phyloP scores from a whole-genome alignment of 2,888 invertebrate genomes.

The Barypeithes pellucidus region DNA sequence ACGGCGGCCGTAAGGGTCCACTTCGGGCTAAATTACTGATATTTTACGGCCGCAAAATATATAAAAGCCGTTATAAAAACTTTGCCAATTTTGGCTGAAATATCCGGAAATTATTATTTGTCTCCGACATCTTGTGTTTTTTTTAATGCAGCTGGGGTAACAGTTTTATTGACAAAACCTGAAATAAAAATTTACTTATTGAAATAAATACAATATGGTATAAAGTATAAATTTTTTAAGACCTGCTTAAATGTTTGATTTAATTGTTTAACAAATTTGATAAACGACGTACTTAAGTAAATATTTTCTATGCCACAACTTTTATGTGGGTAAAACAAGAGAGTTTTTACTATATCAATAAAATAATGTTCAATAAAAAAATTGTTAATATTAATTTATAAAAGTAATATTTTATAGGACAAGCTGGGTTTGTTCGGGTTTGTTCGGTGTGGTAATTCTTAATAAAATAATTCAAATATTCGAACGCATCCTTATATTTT shows the following conservation, averaged over 20 bases:
- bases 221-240: background rate
- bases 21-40: constrained; percentile 30
- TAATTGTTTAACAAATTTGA: background rate
- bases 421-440: too few species aligned
- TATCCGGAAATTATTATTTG: constrained; percentile 20
- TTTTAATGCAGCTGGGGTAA: constrained; percentile 15
- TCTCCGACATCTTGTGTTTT: constrained; percentile 22
- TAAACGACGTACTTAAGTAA: background rate
- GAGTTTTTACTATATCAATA: too few species aligned
- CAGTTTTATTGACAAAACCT: constrained; percentile 3
- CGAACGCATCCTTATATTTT: too few species aligned
- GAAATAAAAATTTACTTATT: background rate
- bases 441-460: too few species aligned
- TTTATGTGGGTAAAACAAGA: background rate
- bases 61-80: constrained; percentile 36
- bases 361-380: too few species aligned
- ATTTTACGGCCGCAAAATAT: constrained; percentile 34
- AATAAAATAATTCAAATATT: too few species aligned
- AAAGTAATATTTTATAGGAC: too few species aligned
- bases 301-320: background rate
- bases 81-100: constrained; percentile 30
- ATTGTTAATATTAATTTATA: too few species aligned
- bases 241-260: background rate
- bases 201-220: background rate
- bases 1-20: constrained; percentile 33